Conservation (phyloP, 2,888 invertebrate species). For the Danaus chrysippus region DNA sequence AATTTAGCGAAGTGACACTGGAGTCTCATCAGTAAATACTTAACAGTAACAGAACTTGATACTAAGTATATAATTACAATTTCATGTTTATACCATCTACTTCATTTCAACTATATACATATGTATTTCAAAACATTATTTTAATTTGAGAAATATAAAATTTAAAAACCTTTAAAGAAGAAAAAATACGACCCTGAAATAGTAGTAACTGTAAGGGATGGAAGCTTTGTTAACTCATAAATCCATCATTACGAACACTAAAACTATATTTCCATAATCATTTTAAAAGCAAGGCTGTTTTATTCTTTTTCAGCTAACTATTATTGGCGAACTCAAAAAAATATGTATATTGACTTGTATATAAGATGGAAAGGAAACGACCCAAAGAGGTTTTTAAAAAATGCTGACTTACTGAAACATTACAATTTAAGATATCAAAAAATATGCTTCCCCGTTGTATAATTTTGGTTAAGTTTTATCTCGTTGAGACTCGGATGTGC, state of each 20-base stretch:
- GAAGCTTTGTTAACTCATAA: too few relatives aligned
- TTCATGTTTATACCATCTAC: too few relatives aligned
- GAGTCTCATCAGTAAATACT: too few relatives aligned
- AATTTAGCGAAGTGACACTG: conserved; percentile 24
- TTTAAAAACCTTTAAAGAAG: too few relatives aligned
- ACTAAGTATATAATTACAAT: too few relatives aligned
- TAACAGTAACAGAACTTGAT: too few relatives aligned
- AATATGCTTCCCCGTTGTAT: conserved; percentile 52
- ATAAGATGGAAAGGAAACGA: conserved; percentile 14
- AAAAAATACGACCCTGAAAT: too few relatives aligned
- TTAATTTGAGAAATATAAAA: too few relatives aligned
- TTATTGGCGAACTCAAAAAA: conserved; percentile 14
- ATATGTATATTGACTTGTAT: conserved; percentile 24
- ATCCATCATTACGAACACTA: background rate
- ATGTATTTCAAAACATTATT: too few relatives aligned
- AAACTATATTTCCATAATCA: background rate
- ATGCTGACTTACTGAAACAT: conserved; percentile 41
- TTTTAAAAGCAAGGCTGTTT: background rate
- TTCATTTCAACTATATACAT: too few relatives aligned
- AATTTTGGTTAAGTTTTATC: conserved; percentile 68
- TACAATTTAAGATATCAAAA: conserved; percentile 43
- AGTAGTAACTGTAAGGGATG: too few relatives aligned
- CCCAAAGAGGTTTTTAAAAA: conserved; percentile 31
- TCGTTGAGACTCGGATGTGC: too few relatives aligned
- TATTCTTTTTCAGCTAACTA: background rate